Evolutionary conservation across 2,888 invertebrate species (phyloP).

Genomic region (Parapristionchus giblindavisi): DNA sequence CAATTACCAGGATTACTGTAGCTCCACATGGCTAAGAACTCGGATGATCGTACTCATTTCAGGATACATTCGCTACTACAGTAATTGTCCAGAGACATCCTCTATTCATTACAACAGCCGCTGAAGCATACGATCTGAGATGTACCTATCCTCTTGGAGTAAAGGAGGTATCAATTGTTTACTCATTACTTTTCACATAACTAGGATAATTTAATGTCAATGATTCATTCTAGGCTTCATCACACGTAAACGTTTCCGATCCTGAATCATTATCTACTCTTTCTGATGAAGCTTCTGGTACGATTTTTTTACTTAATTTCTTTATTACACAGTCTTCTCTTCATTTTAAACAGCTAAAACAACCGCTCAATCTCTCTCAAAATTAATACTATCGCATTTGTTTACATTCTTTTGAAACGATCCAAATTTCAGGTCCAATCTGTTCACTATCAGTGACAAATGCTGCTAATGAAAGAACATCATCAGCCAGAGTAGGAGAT

Average conservation of each 20-base stretch:
- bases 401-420: no score
- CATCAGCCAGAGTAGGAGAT: constrained; percentile 56
- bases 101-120: constrained; percentile 89
- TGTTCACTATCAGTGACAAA: constrained; percentile 62
- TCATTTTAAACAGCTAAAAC: background rate
- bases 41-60: no score
- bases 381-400: no score
- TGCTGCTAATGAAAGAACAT: constrained; percentile 51
- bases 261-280: constrained; percentile 58
- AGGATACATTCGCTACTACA: constrained; percentile 73
- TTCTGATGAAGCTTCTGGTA: constrained; percentile 43
- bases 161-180: constrained; percentile 72
- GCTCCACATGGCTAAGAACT: background rate
- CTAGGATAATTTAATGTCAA: constrained; percentile 78
- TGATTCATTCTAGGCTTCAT: constrained; percentile 76
- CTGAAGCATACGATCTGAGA: constrained; percentile 93
- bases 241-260: constrained; percentile 73
- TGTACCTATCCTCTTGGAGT: constrained; percentile 93
- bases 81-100: constrained; percentile 95
- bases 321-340: background rate
- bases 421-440: constrained; percentile 44
- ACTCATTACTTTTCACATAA: background rate
- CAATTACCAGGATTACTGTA: background rate
- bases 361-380: no score
- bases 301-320: background rate